Base-by-base conservation (phyloP, 2,797 vertebrate species). In the Rhynchonycteris naso region DNA sequence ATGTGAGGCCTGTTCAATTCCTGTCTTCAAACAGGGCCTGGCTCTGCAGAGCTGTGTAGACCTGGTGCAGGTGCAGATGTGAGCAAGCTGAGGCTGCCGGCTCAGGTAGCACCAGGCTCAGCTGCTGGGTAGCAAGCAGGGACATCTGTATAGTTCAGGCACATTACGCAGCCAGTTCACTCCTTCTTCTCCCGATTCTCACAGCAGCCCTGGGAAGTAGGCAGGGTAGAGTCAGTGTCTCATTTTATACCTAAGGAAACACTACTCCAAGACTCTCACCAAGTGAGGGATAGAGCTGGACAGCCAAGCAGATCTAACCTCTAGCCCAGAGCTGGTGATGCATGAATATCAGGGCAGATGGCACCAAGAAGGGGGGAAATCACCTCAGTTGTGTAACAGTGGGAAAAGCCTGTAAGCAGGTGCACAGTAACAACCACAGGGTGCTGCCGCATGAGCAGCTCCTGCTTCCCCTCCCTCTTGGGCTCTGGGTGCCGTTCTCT, bases 341-440 rank as follows among this genome's bases (percentile, higher is more conserved):
- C 69, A 66, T 83, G 56, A 86, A 93, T 92, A 97, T 19, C 90
- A 63, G 54, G 92, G 92, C 95, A 96, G 95, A 96, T 95, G 95
- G 92, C 68, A 90, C 85, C 74, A 86, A 69, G 92, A 94, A 96
- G 87, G 93, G 78, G 59, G 30, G 33, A 75, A 94, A 93, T 95
- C 76, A 92, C 94, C 93, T 96, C 93, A 2, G 1, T 97, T 97
- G 96, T 54, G n/a, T 95, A 95, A 96, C 38, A 47, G 76, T 5
- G 11, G 88, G 92, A 68, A 68, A 76, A 87, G 50, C 35, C 68
- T 85, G 69, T 50, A 54, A 71, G 90, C 85, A 33, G 14, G 18
- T 63, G 95, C 66, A 63, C 50, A 58, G 84, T 30, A 66, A 54
- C 86, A 38, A 4, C 84, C 80, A 28, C 71, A 61, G 59, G 61